Evolutionary conservation across 2,113 vertebrate species (phyloP).

Genomic region (Alethe diademata): DNA sequence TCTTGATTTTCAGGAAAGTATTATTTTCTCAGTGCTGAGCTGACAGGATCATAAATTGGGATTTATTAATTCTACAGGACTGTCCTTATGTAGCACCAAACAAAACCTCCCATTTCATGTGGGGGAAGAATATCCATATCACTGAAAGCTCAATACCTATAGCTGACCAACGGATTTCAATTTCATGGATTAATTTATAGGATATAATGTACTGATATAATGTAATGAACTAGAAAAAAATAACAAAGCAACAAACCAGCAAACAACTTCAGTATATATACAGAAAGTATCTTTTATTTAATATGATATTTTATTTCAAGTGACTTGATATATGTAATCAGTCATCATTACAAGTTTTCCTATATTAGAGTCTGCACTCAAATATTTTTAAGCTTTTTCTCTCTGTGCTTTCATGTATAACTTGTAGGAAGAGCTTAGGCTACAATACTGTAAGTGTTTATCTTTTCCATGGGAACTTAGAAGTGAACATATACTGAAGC

Average conservation of each 20-base stretch:
- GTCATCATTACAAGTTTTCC: neutral
- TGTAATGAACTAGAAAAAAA: neutral
- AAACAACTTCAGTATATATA: neutral
- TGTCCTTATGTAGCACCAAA: neutral
- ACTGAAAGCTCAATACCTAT: neutral
- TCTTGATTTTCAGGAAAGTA: slow-evolving; percentile 17
- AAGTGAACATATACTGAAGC: neutral
- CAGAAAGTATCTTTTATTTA: neutral
- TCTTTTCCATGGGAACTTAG: neutral
- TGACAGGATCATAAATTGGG: neutral
- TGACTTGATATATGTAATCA: rapidly evolving
- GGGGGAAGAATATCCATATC: neutral
- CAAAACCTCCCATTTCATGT: neutral
- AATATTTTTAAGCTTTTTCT: neutral
- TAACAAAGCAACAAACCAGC: neutral
- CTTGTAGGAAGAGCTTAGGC: neutral
- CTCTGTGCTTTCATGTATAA: neutral
- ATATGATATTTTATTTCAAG: neutral
- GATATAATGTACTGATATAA: neutral
- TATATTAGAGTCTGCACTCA: neutral
- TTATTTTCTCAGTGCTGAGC: neutral
- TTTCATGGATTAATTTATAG: neutral
- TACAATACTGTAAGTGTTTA: neutral
- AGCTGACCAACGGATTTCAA: neutral
- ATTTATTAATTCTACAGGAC: slow-evolving; percentile 41